Base-by-base conservation (phyloP, 1,140 invertebrate genomes). In the Saccostrea cuccullata region DNA sequence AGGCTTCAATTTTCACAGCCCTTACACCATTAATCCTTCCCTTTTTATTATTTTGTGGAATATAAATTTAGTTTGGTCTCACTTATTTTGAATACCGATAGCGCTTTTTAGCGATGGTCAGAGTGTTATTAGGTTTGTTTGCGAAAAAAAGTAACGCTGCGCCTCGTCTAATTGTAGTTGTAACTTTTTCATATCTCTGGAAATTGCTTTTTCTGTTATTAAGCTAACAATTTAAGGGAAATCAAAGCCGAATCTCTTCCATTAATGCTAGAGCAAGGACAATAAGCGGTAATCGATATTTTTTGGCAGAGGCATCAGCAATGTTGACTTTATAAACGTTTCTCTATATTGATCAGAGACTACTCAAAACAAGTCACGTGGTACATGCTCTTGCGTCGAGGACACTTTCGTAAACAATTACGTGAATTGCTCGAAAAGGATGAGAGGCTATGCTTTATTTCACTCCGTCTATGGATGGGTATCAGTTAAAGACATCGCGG, bases 341-440 rank as follows among this genome's bases (percentile, higher is more conserved):
- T 26, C 26, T 77, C 70, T 23, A 26, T 77, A 77, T 77, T 77
- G 70, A 77, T 77, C 70, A 30, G 70, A 77, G 30, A 77, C 12
- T 77, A 30, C 26, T 77, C 70, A 12, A 30, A 77, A 26, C 70
- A 77, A 77, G 70, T 77, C 70, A 77, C 70, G 70, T 77, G 70
- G 70, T 26, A 26, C 23, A 30, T 15, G 70, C 26, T 26, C 70
- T 77, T 77, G 70, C 26, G 70, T 30, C 26, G 70, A 77, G 26
- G 70, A 77, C 70, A 77, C 70, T 36, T 77, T 77, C 15, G 70
- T 77, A 77, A 77, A 77, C 70, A 77, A 77, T 77, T 77, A 77
- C 70, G 70, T 77, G 70, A 36, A 36, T 15, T 11, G 70, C 70
- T 77, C 30, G 70, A 40, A 77, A 77, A 77, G 23, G 5, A 77